Evolutionary conservation across 2,797 vertebrate genomes (phyloP).

Genomic region (Urophycis tenuis): DNA sequence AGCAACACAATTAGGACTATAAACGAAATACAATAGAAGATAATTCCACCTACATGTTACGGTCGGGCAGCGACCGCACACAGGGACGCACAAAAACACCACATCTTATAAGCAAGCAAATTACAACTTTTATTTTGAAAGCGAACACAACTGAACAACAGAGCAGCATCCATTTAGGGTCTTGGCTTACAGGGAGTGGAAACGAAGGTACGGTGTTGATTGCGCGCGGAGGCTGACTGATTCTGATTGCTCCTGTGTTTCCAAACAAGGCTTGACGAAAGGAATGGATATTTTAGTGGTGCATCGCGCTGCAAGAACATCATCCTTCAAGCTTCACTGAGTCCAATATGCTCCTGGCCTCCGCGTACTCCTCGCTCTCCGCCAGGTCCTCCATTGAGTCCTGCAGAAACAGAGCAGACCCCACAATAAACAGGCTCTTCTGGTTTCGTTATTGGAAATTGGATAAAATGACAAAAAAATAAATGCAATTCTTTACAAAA

Average conservation of each 20-base stretch:
- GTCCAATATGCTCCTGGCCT: conserved; percentile 79
- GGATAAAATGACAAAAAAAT: neutral
- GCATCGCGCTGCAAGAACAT: conserved; percentile 53
- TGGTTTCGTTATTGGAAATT: neutral
- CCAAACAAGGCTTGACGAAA: conserved; percentile 55
- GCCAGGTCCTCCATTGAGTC: conserved; percentile 85
- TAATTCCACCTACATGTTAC: neutral
- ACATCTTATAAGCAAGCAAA: neutral
- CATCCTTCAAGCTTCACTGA: conserved; percentile 90
- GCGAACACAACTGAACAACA: neutral
- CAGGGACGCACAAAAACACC: neutral
- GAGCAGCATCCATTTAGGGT: conserved; percentile 37
- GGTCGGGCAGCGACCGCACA: neutral
- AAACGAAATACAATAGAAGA: neutral
- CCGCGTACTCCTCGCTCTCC: conserved; percentile 86
- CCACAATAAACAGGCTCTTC: neutral
- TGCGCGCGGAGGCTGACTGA: conserved; percentile 38
- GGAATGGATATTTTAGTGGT: conserved; percentile 75
- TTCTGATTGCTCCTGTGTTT: conserved; percentile 31
- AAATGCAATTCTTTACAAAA: neutral
- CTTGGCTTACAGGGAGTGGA: conserved; percentile 35
- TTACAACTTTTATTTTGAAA: neutral
- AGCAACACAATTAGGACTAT: neutral
- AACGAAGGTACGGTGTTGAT: conserved; percentile 46
- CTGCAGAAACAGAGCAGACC: conserved; percentile 66